Evolutionary conservation across 2,797 vertebrate genomes (phyloP), one percentile per base, ranked within the genome.

Genomic region (Menidia menidia): DNA sequence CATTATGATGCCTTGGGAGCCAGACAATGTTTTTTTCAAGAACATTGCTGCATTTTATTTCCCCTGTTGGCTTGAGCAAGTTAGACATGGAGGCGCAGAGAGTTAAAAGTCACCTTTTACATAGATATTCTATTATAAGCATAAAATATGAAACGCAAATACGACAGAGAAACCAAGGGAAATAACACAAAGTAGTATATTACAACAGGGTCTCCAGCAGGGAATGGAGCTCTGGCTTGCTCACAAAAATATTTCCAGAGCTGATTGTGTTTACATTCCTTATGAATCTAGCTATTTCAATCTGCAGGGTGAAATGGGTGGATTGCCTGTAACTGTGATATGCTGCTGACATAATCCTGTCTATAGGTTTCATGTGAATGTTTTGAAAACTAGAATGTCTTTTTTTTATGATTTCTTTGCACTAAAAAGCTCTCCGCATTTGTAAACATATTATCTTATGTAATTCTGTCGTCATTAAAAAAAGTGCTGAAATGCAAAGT

Each of bases 241-340:
- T 44, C 65, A 80, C 69, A 65, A 73, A 67, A 76, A 75, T 60
- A 42, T 64, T 77, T 73, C 77, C 75, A 68, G 71, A 76, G 78
- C 53, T 82, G 79, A 86, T 84, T 87, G 54, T 72, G 82, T 91
- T 85, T 87, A 86, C 74, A 87, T 87, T 86, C 62, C 42, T 61
- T 45, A 55, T 55, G 64, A 74, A 82, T 66, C 70, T 70, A 73
- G 80, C 64, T 30, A 76, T 78, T 82, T 55, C 18, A 78, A 73
- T 78, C 59, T 68, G 59, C 41, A 73, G 63, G 56, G 25, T 25
- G 25, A 25, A 80, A 79, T 43, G 18, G 53, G 59, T 1, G 16
- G 11, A 44, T 50, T 50, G 56, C 44, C 57, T 56, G 33, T 41
- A 48, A 60, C 3, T 14, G 19, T 52, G 50, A 25, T 15, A 14